Evolutionary conservation across 1,140 invertebrate genomes (phyloP).

Genomic region (Paralvinella palmiformis): DNA sequence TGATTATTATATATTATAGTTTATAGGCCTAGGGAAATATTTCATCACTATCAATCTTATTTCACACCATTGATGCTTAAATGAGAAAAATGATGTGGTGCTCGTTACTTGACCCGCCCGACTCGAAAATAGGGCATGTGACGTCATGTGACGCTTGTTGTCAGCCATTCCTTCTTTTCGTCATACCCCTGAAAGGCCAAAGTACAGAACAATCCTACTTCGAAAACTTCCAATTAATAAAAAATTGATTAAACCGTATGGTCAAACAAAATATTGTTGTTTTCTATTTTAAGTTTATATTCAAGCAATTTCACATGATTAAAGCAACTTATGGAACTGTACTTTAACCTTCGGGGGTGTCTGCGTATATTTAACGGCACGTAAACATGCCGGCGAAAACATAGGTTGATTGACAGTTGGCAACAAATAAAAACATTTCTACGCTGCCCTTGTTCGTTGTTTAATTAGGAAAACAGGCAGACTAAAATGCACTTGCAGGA

Average conservation of each 20-base stretch:
- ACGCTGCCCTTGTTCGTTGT: neutral
- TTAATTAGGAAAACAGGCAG: neutral
- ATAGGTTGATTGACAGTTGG: constrained; percentile 5
- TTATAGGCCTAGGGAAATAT: no score
- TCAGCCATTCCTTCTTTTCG: no score
- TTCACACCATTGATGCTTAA: no score
- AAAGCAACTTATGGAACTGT: neutral
- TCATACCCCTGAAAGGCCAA: neutral
- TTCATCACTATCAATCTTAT: no score
- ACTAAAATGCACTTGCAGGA: neutral
- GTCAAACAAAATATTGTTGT: no score
- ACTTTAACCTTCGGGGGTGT: neutral
- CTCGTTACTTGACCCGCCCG: no score
- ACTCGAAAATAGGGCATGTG: no score
- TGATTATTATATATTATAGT: no score
- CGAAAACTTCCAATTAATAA: no score
- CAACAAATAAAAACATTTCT: constrained; percentile 4
- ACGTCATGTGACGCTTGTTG: no score
- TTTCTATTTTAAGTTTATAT: neutral
- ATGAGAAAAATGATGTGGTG: no score
- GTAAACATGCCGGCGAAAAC: constrained; percentile 10
- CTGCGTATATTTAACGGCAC: neutral
- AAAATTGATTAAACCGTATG: no score
- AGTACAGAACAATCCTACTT: neutral
- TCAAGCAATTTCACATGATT: neutral